Conservation (phyloP, 2,797 vertebrate genomes). For the Anabacerthia variegaticeps region DNA sequence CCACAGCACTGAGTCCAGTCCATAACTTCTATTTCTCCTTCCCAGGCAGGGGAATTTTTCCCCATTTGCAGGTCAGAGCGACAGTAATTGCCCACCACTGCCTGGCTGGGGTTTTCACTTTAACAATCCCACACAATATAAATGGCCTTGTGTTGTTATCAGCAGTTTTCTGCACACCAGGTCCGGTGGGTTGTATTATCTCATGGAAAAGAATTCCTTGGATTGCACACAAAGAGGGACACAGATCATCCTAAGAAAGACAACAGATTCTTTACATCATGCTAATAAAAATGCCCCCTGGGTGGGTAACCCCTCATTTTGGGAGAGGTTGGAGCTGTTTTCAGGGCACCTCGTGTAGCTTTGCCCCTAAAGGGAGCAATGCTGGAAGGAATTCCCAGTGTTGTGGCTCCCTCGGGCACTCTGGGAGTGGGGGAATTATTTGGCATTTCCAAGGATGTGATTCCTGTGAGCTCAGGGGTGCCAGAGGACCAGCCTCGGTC, state of each 20-base stretch:
- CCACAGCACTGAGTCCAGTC: background rate
- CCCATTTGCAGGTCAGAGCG: constrained; percentile 42
- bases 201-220: background rate
- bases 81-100: constrained; percentile 46
- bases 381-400: background rate
- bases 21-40: constrained; percentile 48
- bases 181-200: background rate
- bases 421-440: background rate
- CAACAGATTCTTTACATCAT: rapidly evolving
- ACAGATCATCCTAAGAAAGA: background rate
- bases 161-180: background rate
- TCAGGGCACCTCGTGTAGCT: rapidly evolving
- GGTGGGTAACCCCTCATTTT: background rate
- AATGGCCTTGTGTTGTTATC: background rate
- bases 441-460: background rate
- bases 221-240: background rate
- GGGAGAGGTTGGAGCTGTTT: background rate
- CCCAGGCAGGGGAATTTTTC: background rate
- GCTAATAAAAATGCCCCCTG: background rate
- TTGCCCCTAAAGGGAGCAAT: background rate
- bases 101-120: background rate
- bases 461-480: background rate
- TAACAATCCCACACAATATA: background rate
- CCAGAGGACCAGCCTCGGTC: background rate
- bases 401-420: rapidly evolving